Base-by-base conservation (phyloP, 2,797 vertebrate genomes). In the Liasis olivaceus region DNA sequence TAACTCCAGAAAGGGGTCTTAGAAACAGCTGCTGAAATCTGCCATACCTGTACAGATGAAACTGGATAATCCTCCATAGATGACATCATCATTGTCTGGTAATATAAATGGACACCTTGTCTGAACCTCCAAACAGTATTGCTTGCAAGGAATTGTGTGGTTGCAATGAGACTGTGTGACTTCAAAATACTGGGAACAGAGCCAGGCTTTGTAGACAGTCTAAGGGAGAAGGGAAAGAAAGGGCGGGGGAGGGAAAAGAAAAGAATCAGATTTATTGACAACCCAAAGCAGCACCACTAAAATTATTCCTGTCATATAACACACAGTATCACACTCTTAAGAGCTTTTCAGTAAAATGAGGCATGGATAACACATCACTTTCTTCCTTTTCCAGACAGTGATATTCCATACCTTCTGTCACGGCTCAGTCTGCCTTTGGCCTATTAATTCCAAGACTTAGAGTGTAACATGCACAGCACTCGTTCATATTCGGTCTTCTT, bases 121-220 rank as follows among this genome's bases (percentile, higher is more conserved):
- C 98, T 99, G 99, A 97, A 99, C 99, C 98, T 99, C 99, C 98
- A 99, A 98, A 98, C 99, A 99, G 98, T 99, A 99, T 98, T 99
- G 99, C 98, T 99, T 99, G 98, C 99, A 99, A 97, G 99, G 99
- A 98, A 99, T 99, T 98, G 98, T 98, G 98, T 99, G 99, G 97
- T 98, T 99, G 99, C 99, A 99, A 98, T 99, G 98, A 97, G 98
- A 98, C 98, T 99, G 99, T 97, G 99, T 98, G 97, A 98, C 99
- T 98, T 99, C 98, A 98, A 99, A 99, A 98, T 99, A 99, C 98
- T 99, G 99, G 98, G 99, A 99, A 98, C 99, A 99, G 97, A 99
- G 98, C 99, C 99, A 99, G 97, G 99, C 99, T 98, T 99, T 99
- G 98, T 99, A 99, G 98, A 99, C 99, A 98, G 98, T 98, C 99